phyloP scores from a whole-genome alignment of 2,797 vertebrate genomes.

The Loriculus beryllinus region DNA sequence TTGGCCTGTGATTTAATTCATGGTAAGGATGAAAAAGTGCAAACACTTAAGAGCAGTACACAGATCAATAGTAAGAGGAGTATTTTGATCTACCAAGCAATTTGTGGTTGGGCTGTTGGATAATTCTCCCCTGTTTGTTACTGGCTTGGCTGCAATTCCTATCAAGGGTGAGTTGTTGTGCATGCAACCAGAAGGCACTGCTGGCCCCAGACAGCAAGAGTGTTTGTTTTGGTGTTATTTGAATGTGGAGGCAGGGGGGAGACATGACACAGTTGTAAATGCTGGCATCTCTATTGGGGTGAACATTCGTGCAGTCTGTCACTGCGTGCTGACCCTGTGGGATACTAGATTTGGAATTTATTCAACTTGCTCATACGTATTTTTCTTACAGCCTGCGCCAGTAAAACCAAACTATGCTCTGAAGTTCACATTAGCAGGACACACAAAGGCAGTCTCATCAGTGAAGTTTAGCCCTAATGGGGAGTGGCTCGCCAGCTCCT shows the following conservation, averaged over 20 bases:
- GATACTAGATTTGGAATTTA: background rate
- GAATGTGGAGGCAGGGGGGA: background rate
- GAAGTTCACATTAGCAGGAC: slow-evolving; percentile 96
- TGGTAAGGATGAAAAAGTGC: background rate
- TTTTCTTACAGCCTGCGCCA: slow-evolving; percentile 84
- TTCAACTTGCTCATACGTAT: background rate
- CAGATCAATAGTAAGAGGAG: background rate
- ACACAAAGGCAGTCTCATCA: slow-evolving; percentile 97
- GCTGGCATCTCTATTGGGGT: background rate
- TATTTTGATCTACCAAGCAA: background rate
- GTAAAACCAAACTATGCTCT: slow-evolving; percentile 96
- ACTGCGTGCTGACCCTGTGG: background rate
- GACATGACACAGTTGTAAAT: background rate
- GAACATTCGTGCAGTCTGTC: accelerated
- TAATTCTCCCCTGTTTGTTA: background rate
- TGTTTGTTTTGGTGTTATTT: background rate
- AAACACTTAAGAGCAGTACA: background rate
- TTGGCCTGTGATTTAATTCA: background rate
- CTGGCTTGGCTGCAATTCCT: background rate
- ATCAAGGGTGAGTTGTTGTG: background rate
- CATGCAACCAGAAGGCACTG: background rate
- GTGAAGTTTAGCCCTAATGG: slow-evolving; percentile 98
- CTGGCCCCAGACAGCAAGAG: background rate
- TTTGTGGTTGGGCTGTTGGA: background rate
- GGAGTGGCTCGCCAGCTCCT: slow-evolving; percentile 98